Base-by-base conservation (phyloP, 1,140 invertebrate species). In the Gryllus bimaculatus region DNA sequence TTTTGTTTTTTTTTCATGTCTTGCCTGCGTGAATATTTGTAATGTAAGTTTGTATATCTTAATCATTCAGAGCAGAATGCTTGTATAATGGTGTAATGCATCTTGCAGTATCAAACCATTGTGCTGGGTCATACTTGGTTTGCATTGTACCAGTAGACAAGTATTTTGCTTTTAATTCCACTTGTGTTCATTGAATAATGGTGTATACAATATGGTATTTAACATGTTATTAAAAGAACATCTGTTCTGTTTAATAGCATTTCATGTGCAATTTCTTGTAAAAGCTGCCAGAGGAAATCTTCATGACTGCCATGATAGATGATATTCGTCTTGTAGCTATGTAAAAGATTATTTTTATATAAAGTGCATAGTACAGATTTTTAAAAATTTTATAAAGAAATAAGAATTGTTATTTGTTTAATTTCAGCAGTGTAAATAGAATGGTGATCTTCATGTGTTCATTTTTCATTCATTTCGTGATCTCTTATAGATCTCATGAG, bases 231-330 rank as follows among this genome's bases (percentile, higher is more conserved):
- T 10, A 66, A 66, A 66, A 66, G 54, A 18, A 66, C 10, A 66
- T 18, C 7, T 66, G 10, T 66, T 66, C 54, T 13, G 10, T 39
- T 66, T 66, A 13, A 7, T 66, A 66, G 18, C 54, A 66, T 66
- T 66, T 66, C 54, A 66, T 66, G 54, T 66, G 54, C 54, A 66
- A 66, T 66, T 66, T 66, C 54, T 66, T 66, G 54, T 66, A 66
- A 66, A n/a, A 66, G 54, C 54, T 66, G 54, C 54, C 54, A 66
- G 18, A 39, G 26, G 26, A 39, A 39, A 39, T 39, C 26, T 39
- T 66, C 54, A 66, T 66, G 54, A 13, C 10, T 13, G 18, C 18
- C 54, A 13, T 66, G 18, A 66, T 66, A 66, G 54, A 66, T 66
- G 10, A 66, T 39, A 1, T 66, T 66, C 18, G 54, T 66, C 54